phyloP scores from a whole-genome alignment of 2,113 vertebrate genomes.

The Chaenocephalus aceratus region DNA sequence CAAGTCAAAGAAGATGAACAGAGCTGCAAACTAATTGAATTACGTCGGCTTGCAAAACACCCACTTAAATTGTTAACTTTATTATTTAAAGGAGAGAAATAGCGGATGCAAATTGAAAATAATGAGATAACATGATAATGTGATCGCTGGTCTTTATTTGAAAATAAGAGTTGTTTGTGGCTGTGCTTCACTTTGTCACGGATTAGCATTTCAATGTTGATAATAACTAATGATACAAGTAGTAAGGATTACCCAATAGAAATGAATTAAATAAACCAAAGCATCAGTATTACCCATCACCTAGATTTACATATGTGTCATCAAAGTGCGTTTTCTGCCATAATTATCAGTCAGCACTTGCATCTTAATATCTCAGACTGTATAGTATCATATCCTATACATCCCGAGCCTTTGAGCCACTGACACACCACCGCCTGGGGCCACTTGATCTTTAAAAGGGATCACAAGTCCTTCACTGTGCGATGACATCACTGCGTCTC shows the following conservation, averaged over 20 bases:
- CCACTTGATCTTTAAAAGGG: constrained; percentile 64
- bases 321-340: neutral
- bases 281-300: neutral
- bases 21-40: constrained; percentile 16
- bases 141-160: neutral
- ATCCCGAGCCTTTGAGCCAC: constrained; percentile 34
- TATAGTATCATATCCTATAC: constrained; percentile 36
- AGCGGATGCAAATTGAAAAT: neutral
- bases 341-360: neutral
- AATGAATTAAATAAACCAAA: neutral
- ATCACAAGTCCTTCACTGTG: constrained; percentile 41
- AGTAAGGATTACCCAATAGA: neutral
- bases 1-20: constrained; percentile 30
- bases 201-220: neutral
- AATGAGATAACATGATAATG: neutral
- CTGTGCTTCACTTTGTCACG: neutral
- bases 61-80: neutral
- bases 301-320: constrained; percentile 21
- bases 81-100: neutral
- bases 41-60: neutral
- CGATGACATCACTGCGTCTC: constrained; percentile 58
- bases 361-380: constrained; percentile 25
- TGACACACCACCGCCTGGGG: constrained; percentile 69
- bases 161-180: neutral
- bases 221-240: neutral